Evolutionary conservation across 2,113 vertebrate species (phyloP), one percentile per base, ranked within the genome.

Genomic region (Embiotoca jacksoni): DNA sequence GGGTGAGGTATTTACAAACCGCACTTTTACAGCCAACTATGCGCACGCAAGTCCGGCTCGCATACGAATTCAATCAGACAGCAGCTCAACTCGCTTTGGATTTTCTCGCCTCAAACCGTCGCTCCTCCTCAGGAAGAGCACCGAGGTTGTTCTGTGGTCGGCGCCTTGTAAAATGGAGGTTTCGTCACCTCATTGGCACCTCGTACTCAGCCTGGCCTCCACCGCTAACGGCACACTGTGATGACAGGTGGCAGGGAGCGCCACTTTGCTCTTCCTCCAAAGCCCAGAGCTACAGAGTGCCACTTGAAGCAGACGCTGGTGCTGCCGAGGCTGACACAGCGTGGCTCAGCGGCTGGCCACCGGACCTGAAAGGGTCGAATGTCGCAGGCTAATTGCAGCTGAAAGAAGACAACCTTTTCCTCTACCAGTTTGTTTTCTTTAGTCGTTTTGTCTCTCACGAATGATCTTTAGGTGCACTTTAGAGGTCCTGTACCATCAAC

Each of bases 221-320:
- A 13, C 35, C 66, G 31, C 66, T 13, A 64, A 52, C 82, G 30
- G 62, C 88, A 47, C 49, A 37, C 81, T 78, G 92, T 65, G 90
- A 59, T 91, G 92, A 93, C 92, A 92, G 91, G 81, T 90, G 78
- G 76, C 75, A 15, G 61, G 58, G 72, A 81, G 53, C 50, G 64
- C 75, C 88, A 88, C 88, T 89, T 86, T 88, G 84, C 82, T 75
- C 64, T 54, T 50, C 73, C 68, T 77, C 63, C 41, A 54, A 68
- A 71, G 71, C 77, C 60, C 65, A 63, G 41, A 72, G 69, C 7
- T 37, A 77, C 80, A 76, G 72, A 91, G 91, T 85, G 69, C 69
- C 82, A 85, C 89, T 92, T 88, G 36, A 61, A 81, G 50, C 44
- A 32, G 32, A 23, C 65, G 7, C 49, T 6, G 69, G 3, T 39